Evolutionary conservation across 2,888 invertebrate genomes (phyloP), one percentile per base, ranked within the genome.

Genomic region (Acanthosepion esculentum): DNA sequence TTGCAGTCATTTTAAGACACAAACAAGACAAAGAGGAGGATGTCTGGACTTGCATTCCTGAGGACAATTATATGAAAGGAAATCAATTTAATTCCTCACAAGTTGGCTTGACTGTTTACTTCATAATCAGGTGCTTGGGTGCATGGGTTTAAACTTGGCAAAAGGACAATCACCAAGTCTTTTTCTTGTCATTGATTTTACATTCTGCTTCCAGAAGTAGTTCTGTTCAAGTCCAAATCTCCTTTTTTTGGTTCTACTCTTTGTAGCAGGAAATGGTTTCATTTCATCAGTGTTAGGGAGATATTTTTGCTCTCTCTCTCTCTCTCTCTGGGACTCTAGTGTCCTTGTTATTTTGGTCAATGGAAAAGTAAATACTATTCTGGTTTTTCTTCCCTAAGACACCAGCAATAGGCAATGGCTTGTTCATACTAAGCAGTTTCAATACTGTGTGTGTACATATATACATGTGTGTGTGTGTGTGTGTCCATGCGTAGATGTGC

Each of bases 11-110:
- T 59, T 59, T 23, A 18, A 59, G 59, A 23, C 59, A 59, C 59
- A 23, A n/a, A 29, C n/a, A 78, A 33, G 78, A 78, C 78, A 78
- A 33, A 78, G 78, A 78, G 15, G n/a, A 33, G n/a, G 78, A 78
- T 33, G 15, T 12, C n/a, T 78, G n/a, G 12, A n/a, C 78, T 78
- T 78, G 78, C 12, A 78, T 78, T n/a, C 78, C 78, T 59, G 7
- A 59, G 59, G 59, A 59, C 59, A 26, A 59, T 59, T 59, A 59
- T 59, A 23, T 59, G 59, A 59, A 7, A 59, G 59, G 59, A 59
- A 59, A 59, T 78, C 78, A 78, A 78, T n/a, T n/a, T n/a, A 78
- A 78, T 78, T 78, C n/a, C n/a, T n/a, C n/a, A n/a, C n/a, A n/a
- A n/a, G 78, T 78, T 78, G n/a, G 78, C 78, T 78, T 78, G 29